These are phyloP conservation scores for Amphimedon queenslandica DNA, from an alignment of 37 sponge, comb jelly and placozoan genomes.

Conservation along the genomic window DNA sequence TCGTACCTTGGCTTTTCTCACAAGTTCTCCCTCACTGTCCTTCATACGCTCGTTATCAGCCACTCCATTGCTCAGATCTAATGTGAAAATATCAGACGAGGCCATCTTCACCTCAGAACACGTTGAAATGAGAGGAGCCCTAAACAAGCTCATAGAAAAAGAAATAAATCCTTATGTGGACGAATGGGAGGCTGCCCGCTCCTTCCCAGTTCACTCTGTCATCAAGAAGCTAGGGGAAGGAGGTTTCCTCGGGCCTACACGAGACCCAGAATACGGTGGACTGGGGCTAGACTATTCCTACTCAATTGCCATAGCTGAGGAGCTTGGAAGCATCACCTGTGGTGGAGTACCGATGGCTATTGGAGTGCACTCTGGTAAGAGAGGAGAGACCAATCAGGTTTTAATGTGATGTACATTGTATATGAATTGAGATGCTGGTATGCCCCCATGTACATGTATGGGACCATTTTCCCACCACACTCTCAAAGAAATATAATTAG, in stretches of 20 bases:
- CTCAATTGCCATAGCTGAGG: conserved; percentile 85
- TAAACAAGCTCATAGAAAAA: conserved; percentile 80
- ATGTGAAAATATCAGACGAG: too few relatives aligned
- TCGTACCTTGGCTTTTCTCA: too few relatives aligned
- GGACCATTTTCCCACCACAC: too few relatives aligned
- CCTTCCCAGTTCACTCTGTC: conserved; percentile 83
- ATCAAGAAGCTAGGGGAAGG: conserved; percentile 81
- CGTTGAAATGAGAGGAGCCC: conserved; percentile 62
- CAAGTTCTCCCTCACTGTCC: too few relatives aligned
- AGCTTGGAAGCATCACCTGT: conserved; percentile 68
- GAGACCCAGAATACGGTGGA: conserved; percentile 86
- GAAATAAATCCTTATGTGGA: conserved; percentile 93
- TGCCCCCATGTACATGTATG: too few relatives aligned
- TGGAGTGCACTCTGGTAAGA: conserved; percentile 82
- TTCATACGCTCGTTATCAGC: too few relatives aligned
- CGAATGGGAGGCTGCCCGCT: conserved; percentile 76
- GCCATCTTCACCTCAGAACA: conserved; percentile 68
- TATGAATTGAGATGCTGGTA: too few relatives aligned
- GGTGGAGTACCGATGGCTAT: conserved; percentile 90
- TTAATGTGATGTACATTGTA: too few relatives aligned
- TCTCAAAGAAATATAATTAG: too few relatives aligned
- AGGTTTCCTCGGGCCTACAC: conserved; percentile 85
- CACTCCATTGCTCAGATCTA: too few relatives aligned
- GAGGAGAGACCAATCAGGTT: too few relatives aligned
- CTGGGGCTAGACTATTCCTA: conserved; percentile 81